Evolutionary conservation across 1,140 invertebrate genomes (phyloP), one percentile per base, ranked within the genome.

Genomic region (Rhopalosiphum padi): DNA sequence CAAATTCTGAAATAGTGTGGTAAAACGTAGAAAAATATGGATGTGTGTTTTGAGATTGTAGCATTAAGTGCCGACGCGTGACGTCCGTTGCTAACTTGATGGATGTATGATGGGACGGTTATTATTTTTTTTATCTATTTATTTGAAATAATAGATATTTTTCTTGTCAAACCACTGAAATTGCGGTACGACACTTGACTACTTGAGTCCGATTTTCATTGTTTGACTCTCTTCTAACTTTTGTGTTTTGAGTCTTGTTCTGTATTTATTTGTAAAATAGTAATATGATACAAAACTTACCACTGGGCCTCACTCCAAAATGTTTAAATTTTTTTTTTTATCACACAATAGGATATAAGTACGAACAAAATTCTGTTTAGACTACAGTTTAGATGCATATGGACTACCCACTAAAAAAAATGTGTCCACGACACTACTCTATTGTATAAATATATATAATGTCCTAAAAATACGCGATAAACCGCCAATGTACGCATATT

Each of bases 391-490:
- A n/a, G 15, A 77, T n/a, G 60, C 60, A 68, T 51, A 51, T 18
- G 30, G 30, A 5, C 4, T 77, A 4, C 15, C 60, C 5, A 77
- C n/a, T 5, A 60, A 55, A 60, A 60, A 77, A 77, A 77, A 77
- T 18, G 4, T 77, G 60, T 77, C 60, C 82, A 83, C 82, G 35
- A 23, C 82, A 83, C 82, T 41, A 37, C 8, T 83, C 82, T 23
- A 41, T 83, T 85, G 37, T 85, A 43, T 85, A 41, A 85, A 41
- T 41, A 37, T 43, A 37, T 43, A 85, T 8, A 86, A 86, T 23
- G 41, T 86, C 41, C 85, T 43, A 86, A 86, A 86, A 86, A 86
- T 46, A 46, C 85, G 83, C 37, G 22, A 41, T 85, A 85, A 85
- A 85, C 83, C 83, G 37, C 37, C 85, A 43, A 46, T 41, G 85